A percentile compares a stretch with the other conserved stretches of the same genome.
phyloP scores from a whole-genome alignment of 2,113 vertebrate species.

The Ailuropoda melanoleuca region DNA sequence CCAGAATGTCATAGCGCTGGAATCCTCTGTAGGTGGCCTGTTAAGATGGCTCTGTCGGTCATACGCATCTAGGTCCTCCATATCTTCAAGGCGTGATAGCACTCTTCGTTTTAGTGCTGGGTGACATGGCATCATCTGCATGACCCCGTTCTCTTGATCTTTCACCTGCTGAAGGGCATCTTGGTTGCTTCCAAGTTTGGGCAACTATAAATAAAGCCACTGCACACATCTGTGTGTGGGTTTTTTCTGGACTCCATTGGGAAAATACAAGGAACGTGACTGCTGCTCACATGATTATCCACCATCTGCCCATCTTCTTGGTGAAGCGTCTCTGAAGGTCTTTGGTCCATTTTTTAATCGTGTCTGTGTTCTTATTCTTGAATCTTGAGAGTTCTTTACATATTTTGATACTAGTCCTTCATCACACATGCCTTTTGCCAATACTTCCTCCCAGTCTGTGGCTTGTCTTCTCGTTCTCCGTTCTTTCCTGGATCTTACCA shows the following conservation, averaged over 20 bases:
- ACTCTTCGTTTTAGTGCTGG: neutral
- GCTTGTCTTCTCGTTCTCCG: neutral
- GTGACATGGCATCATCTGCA: no score
- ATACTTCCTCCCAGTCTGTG: neutral
- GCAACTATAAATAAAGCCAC: neutral
- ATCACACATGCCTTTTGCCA: neutral
- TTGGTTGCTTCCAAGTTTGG: neutral
- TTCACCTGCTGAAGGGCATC: neutral
- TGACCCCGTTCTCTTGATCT: neutral
- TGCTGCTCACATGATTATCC: fast-evolving
- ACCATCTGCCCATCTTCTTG: no score
- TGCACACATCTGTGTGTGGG: fast-evolving
- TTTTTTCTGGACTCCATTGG: neutral
- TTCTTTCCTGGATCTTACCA: neutral
- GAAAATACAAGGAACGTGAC: fast-evolving
- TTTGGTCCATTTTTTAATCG: neutral
- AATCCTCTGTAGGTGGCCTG: fast-evolving
- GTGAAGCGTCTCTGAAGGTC: neutral
- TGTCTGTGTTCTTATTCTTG: neutral
- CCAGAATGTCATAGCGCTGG: neutral
- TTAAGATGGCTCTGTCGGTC: no score
- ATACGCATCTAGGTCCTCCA: neutral
- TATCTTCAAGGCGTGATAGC: neutral
- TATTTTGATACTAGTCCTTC: neutral
- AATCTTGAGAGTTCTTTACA: neutral